These are phyloP conservation scores for Yoshiicerus persimilis DNA, from an alignment of 1,140 invertebrate genomes.

Conservation along the genomic window DNA sequence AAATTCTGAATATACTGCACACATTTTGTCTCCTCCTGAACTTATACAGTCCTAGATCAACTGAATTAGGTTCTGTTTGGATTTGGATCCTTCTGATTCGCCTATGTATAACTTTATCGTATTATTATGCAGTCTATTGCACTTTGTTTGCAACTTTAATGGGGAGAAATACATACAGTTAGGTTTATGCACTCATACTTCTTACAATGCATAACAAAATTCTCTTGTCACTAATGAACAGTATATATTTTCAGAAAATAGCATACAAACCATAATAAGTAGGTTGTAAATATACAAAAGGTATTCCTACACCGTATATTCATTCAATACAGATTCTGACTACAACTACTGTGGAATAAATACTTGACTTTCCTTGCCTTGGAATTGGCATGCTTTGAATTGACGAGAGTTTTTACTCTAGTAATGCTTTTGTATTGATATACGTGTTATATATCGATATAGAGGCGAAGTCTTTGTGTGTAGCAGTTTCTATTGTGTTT, in stretches of 20 bases:
- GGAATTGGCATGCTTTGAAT: neutral
- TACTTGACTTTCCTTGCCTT: neutral
- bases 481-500: neutral
- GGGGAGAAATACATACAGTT: neutral
- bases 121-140: slow-evolving; percentile 17
- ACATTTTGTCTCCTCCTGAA: neutral
- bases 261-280: neutral
- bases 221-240: neutral
- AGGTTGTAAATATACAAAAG: neutral
- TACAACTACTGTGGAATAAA: neutral
- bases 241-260: neutral
- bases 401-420: neutral
- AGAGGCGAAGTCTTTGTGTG: neutral
- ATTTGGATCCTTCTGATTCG: neutral
- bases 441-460: neutral
- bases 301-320: neutral
- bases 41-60: neutral
- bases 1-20: neutral
- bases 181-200: neutral
- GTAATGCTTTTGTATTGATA: neutral
- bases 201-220: neutral
- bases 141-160: slow-evolving; percentile 4
- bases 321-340: neutral
- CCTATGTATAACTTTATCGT: neutral
- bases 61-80: neutral